Percentiles rank a stretch among this genome's conserved stretches.
Conservation (phyloP, 2,797 vertebrate genomes). For the Gobio occitaniae region DNA sequence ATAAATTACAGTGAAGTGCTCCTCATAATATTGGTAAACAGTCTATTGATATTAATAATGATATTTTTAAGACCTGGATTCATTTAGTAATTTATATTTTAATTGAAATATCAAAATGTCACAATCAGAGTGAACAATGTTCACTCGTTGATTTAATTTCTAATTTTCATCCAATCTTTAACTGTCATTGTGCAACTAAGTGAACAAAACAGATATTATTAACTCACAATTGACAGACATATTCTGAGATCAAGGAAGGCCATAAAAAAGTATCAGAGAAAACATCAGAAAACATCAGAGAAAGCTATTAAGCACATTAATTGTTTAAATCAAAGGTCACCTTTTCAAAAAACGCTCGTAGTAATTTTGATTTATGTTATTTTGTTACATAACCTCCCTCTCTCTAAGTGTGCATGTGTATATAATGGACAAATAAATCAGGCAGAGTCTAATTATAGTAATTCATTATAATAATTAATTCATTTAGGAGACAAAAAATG, state of each 20-base stretch:
- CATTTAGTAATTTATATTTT: conserved; percentile 11
- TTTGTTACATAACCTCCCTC: conserved; percentile 25
- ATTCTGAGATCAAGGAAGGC: not conserved
- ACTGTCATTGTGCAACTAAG: conserved; percentile 5
- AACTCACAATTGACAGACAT: conserved; percentile 15
- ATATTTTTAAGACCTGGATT: conserved; percentile 17
- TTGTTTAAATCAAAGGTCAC: conserved; percentile 35
- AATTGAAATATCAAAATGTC: conserved; percentile 8
- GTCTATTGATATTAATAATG: conserved; percentile 17
- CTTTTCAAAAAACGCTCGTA: conserved; percentile 5
- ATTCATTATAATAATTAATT: conserved; percentile 45
- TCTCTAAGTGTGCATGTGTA: not conserved
- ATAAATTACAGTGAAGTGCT: conserved; percentile 16
- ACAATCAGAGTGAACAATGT: not conserved
- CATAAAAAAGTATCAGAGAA: not conserved
- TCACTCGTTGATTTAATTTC: not conserved
- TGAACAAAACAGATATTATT: conserved; percentile 31
- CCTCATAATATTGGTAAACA: conserved; percentile 20
- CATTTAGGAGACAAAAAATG: conserved; percentile 25
- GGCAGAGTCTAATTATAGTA: not conserved
- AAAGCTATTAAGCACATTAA: conserved; percentile 22
- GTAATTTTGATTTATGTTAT: conserved; percentile 28
- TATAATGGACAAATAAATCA: conserved; percentile 30
- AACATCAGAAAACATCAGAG: not conserved
- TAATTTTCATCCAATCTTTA: not conserved